Evolutionary conservation across 2,888 invertebrate species (phyloP).

Genomic region (Drosophila birchii): DNA sequence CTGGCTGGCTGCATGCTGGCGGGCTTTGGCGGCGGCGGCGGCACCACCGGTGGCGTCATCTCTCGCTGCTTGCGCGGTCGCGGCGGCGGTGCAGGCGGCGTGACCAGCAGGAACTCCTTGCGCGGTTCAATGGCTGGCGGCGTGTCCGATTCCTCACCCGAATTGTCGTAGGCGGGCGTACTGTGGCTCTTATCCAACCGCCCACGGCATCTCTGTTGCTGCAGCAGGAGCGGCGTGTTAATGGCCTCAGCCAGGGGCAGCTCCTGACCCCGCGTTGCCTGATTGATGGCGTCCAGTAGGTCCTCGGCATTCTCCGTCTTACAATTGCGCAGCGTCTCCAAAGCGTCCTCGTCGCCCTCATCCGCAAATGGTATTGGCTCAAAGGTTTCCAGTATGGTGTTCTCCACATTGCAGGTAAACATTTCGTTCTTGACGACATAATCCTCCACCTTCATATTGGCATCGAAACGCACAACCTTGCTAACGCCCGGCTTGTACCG

Average conservation of each 20-base stretch:
- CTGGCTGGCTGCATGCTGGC: slow-evolving; percentile 65
- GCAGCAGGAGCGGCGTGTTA: slow-evolving; percentile 71
- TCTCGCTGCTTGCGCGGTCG: slow-evolving; percentile 82
- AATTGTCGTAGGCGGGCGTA: slow-evolving; percentile 91
- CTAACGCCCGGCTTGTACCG: slow-evolving; percentile 84
- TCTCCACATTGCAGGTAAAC: slow-evolving; percentile 84
- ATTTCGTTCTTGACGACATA: slow-evolving; percentile 83
- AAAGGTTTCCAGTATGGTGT: slow-evolving; percentile 84
- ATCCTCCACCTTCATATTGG: slow-evolving; percentile 83
- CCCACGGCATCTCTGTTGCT: slow-evolving; percentile 83
- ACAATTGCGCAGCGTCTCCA: slow-evolving; percentile 69
- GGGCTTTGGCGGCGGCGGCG: slow-evolving; percentile 85
- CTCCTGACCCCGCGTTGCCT: slow-evolving; percentile 52
- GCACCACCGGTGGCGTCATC: slow-evolving; percentile 83
- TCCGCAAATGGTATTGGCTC: slow-evolving; percentile 85
- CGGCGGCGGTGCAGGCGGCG: slow-evolving; percentile 85
- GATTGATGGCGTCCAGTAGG: slow-evolving; percentile 60
- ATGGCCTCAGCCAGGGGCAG: slow-evolving; percentile 78
- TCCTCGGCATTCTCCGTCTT: slow-evolving; percentile 58
- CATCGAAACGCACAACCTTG: slow-evolving; percentile 85
- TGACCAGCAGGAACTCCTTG: slow-evolving; percentile 83
- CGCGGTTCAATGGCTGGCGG: slow-evolving; percentile 84
- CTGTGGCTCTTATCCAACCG: slow-evolving; percentile 92
- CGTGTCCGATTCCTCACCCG: slow-evolving; percentile 85
- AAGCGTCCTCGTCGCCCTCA: slow-evolving; percentile 80